Percentiles rank a stretch among this genome's conserved stretches.
phyloP scores from a whole-genome alignment of 2,888 invertebrate genomes.

The Heliconius ismenius region DNA sequence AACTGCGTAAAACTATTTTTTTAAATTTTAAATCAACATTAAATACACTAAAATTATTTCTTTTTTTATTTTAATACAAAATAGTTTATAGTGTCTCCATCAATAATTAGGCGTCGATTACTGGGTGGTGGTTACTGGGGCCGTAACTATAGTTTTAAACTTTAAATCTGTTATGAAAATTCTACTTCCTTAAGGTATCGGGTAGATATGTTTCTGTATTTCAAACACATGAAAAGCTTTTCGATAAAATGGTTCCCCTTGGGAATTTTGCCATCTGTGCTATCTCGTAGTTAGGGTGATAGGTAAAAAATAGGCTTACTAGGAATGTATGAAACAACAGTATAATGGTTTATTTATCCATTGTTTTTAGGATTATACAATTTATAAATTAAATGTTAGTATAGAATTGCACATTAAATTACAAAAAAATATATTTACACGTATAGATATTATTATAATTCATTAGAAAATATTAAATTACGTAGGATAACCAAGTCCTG shows the following conservation, averaged over 20 bases:
- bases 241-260: slow-evolving; percentile 47
- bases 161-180: too few relatives aligned
- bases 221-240: not conserved
- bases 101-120: too few relatives aligned
- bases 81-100: too few relatives aligned
- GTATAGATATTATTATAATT: not conserved
- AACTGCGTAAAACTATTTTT: not conserved
- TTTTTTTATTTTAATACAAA: too few relatives aligned
- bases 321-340: slow-evolving; percentile 7
- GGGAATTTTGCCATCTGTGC: slow-evolving; percentile 58
- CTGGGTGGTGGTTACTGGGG: too few relatives aligned
- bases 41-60: not conserved
- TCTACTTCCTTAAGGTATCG: too few relatives aligned
- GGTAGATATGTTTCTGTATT: not conserved
- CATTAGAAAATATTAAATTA: not conserved
- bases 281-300: slow-evolving; percentile 30
- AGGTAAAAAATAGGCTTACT: slow-evolving; percentile 18
- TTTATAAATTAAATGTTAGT: slow-evolving; percentile 2
- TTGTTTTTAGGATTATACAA: slow-evolving; percentile 3
- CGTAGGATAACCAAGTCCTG: not conserved
- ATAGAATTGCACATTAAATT: slow-evolving; percentile 1
- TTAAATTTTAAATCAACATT: not conserved
- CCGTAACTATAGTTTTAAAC: too few relatives aligned
- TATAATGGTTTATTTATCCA: slow-evolving; percentile 17
- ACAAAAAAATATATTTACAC: not conserved